Conservation (phyloP, 2,113 vertebrate species). For the Poeciliopsis retropinna region DNA sequence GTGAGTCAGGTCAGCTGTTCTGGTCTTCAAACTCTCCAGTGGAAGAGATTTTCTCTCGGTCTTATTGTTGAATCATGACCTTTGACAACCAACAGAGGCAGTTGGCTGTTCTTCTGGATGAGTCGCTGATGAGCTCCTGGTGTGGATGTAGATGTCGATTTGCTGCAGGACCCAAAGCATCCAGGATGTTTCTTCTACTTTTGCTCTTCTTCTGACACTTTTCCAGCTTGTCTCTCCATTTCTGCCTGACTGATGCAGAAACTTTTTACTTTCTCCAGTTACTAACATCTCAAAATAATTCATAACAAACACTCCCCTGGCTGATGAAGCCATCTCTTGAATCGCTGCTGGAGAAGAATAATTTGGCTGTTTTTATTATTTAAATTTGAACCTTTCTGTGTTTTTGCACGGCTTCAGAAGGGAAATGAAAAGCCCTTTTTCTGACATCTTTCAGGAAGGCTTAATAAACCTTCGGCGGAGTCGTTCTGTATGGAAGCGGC, state of each 20-base stretch:
- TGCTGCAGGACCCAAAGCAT: neutral
- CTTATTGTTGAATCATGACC: too few relatives aligned
- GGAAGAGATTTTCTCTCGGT: too few relatives aligned
- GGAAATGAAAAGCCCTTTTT: constrained; percentile 18
- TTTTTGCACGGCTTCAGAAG: neutral
- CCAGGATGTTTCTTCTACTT: neutral
- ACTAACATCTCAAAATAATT: constrained; percentile 18
- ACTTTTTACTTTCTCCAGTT: neutral
- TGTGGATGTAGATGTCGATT: neutral
- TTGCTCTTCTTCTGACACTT: neutral
- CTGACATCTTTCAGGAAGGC: constrained; percentile 27
- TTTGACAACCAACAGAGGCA: too few relatives aligned
- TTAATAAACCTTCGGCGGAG: constrained; percentile 10
- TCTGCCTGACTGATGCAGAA: neutral
- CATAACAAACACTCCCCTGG: constrained; percentile 14
- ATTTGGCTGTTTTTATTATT: constrained; percentile 21
- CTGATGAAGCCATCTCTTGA: constrained; percentile 16
- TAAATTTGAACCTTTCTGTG: constrained; percentile 1
- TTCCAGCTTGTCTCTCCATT: neutral
- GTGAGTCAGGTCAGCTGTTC: too few relatives aligned
- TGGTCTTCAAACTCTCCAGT: too few relatives aligned
- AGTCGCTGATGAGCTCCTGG: too few relatives aligned
- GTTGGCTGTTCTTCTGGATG: too few relatives aligned
- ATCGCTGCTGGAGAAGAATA: constrained; percentile 1
- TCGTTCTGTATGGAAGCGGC: constrained; percentile 44